Evolutionary conservation across 2,113 vertebrate species (phyloP), one percentile per base, ranked within the genome.

Genomic region (Hippoglossus stenolepis): DNA sequence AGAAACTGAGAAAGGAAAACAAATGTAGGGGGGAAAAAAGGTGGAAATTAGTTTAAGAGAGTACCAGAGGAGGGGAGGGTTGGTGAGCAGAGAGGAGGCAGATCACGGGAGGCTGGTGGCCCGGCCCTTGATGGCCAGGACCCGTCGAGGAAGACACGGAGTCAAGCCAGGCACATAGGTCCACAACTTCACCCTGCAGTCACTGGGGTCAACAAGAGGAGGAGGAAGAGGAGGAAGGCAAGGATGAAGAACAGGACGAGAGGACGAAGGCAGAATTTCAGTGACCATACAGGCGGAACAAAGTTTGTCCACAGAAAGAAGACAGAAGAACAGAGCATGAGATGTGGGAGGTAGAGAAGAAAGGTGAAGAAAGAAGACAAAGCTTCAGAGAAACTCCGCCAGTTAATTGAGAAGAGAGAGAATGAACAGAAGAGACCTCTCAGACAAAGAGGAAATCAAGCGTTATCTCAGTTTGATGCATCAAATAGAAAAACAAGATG

Each of bases 171-270:
- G 97, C 88, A 99, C 95, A 95, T 99, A 99, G 93, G 87, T 97
- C 98, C 98, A 99, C 94, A 99, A 92, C 96, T 99, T 99, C 94
- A 99, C 97, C 92, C 97, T 95, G 95, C 97, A 98, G 95, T 99
- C 98, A 87, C 98, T 99, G 96, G 67, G 85, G 89, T 78, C 78
- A 86, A 62, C 26, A 31, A 9, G 26, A 56, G 7, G 51, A 15
- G 20, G 20, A 28, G 24, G 49, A 67, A 70, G 56, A 58, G 11
- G 54, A 54, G 12, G 35, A 49, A 70, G 58, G 65, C 13, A 61
- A 79, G 65, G 73, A 40, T 72, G 84, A 78, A 77, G 72, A 79
- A 70, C 73, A 45, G 43, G 69, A 65, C 58, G 85, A 92, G 72
- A 77, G 70, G 85, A 70, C 60, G 76, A 81, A 66, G 86, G 85